Base-by-base conservation (phyloP, 2,888 invertebrate species). In the Hirudinaria manillensis region DNA sequence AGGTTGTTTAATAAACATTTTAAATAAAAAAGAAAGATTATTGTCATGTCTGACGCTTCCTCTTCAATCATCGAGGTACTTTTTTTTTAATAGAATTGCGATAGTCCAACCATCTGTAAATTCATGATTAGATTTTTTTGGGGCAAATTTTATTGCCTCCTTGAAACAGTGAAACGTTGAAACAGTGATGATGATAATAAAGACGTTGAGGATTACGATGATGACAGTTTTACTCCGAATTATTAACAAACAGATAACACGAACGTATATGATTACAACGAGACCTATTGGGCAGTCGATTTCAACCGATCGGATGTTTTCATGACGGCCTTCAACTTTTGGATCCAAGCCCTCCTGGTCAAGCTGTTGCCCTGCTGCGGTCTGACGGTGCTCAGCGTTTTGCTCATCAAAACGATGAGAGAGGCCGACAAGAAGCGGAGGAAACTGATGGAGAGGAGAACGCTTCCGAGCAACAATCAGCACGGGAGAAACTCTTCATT, bases 271-370 rank as follows among this genome's bases (percentile, higher is more conserved):
- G 13, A 45, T 16, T 45, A 45, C 45, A 45, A 45, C 45, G 45
- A 45, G 45, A 61, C 61, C n/a, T 61, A 61, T n/a, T 61, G 61
- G 61, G 61, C 61, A 21, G 61, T 61, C 29, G 61, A 61, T 19
- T 61, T 61, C 61, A 61, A 61, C 61, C 61, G 29, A 61, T 61
- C 61, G n/a, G 32, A 73, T 19, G 61, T 61, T 24, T 13, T 38
- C 21, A 65, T 73, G 65, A n/a, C 56, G 74, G 82, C 84, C 72
- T 89, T 92, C 78, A 94, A 93, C 83, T 92, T 95, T 86, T 93
- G 93, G 90, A 90, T 94, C 81, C 94, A 95, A 85, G 92, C 94
- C 84, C 92, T 95, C 13, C 90, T 95, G 78, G 91, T 95, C 79
- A 96, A 96, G 86, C 87, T 96, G 74, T 90, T 94, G 79, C 96